Evolutionary conservation across 1,140 invertebrate genomes (phyloP), one percentile per base, ranked within the genome.

Genomic region (Neodiprion fabricii): DNA sequence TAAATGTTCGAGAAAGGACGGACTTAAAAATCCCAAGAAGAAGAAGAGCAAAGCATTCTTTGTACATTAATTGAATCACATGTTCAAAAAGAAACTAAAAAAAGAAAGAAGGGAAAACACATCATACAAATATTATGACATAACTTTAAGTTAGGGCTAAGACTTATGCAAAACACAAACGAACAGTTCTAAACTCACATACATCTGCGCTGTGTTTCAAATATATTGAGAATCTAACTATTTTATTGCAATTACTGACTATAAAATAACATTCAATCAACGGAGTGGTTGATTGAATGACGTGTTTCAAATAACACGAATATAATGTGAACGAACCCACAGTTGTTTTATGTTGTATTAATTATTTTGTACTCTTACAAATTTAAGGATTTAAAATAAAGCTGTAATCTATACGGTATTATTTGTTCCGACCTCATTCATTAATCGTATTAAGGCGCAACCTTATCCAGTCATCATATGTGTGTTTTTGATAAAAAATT

Each of bases 331-430:
- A 61, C 14, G 53, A 61, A 61, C 53, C n/a, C 70, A 73, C 40
- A 49, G 53, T 75, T 77, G 75, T 79, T 78, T 83, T 83, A 78
- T 70, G 78, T 80, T 80, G 68, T 82, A 84, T 82, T 80, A 79
- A 84, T 85, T 83, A 84, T 85, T 85, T 85, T 86, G 81, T 86
- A 86, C 80, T 82, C 78, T 80, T 80, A 79, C 74, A 73, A 81
- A 80, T 77, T 78, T 85, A 84, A 83, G 79, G 79, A 70, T 81
- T 79, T 76, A 81, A 69, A 84, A 84, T 85, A 84, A 86, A 85
- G 74, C n/a, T 81, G 78, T 85, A 83, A 81, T 76, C 76, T 79
- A 80, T 81, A 79, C 75, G 65, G 53, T 17, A 61, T 14, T 61
- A 14, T 7, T 17, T 61, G 11, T 17, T 17, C 14, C 53, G 53